Conservation (phyloP, 2,888 invertebrate genomes). For the Apodemia duryi region DNA sequence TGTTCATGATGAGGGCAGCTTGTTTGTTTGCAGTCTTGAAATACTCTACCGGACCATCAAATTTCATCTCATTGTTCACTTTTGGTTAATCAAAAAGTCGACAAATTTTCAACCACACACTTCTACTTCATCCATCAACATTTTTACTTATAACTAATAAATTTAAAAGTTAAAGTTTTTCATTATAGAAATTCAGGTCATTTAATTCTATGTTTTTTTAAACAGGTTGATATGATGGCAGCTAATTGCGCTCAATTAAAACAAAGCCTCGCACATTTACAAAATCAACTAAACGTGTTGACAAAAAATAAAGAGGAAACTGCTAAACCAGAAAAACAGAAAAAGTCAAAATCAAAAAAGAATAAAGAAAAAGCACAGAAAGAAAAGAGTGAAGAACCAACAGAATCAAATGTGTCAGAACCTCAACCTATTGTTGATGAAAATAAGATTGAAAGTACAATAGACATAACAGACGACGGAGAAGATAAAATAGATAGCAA, state of each 20-base stretch:
- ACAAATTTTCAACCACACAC: no score
- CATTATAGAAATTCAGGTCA: no score
- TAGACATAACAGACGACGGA: constrained; percentile 24
- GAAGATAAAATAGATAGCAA: constrained; percentile 50
- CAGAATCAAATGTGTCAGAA: constrained; percentile 28
- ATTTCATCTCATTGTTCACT: no score
- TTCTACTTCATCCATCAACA: no score
- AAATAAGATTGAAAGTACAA: constrained; percentile 33
- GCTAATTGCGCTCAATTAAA: constrained; percentile 80
- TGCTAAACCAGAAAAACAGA: constrained; percentile 56
- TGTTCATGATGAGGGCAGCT: no score
- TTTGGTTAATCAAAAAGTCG: no score
- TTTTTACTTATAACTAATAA: no score
- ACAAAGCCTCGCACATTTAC: constrained; percentile 79
- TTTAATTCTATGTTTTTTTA: no score
- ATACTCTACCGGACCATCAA: no score
- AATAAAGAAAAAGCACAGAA: constrained; percentile 50
- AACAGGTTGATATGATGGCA: constrained; percentile 79
- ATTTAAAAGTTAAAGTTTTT: no score
- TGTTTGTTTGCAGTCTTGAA: no score
- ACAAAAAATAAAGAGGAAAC: constrained; percentile 56
- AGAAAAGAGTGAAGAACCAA: constrained; percentile 38
- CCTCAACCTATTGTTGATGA: constrained; percentile 33
- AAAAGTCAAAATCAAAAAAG: constrained; percentile 66
- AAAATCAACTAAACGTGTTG: constrained; percentile 75